Evolutionary conservation across 1,140 invertebrate species (phyloP).

Genomic region (Euura saliciscinereae): DNA sequence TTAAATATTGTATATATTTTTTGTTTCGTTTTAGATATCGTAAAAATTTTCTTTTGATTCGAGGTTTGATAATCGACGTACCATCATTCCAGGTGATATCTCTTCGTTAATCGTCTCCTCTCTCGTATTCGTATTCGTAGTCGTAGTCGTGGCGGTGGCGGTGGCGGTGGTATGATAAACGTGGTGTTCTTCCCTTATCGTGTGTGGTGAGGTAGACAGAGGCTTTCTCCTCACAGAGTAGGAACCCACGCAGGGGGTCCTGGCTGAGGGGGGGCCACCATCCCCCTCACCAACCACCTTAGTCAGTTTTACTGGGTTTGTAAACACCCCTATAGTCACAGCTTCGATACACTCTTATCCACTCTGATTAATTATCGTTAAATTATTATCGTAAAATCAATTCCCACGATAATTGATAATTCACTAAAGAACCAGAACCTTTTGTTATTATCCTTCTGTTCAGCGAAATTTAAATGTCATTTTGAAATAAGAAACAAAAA

Average conservation of each 20-base stretch:
- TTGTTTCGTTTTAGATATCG: no score
- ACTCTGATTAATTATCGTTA: no score
- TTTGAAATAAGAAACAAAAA: conserved; percentile 12
- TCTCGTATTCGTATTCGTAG: no score
- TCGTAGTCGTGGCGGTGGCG: no score
- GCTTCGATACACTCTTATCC: not conserved
- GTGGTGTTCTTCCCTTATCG: conserved; percentile 25
- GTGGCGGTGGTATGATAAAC: not conserved
- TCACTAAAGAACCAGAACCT: not conserved
- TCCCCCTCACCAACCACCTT: conserved; percentile 34
- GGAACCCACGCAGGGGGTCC: conserved; percentile 42
- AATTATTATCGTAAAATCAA: not conserved
- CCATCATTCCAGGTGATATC: conserved; percentile 56
- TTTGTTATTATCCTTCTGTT: conserved; percentile 11
- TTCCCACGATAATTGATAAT: not conserved
- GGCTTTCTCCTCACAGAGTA: conserved; percentile 40
- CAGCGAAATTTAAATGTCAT: conserved; percentile 41
- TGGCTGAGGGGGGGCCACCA: conserved; percentile 41
- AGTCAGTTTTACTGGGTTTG: not conserved
- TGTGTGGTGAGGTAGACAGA: conserved; percentile 33
- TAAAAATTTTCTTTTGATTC: no score
- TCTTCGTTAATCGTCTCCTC: not conserved
- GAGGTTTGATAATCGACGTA: conserved; percentile 34
- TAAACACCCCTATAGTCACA: not conserved
- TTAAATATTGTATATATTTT: no score